Conservation (phyloP, 2,888 invertebrate species). For the Drosophila nr. perissopoda region DNA sequence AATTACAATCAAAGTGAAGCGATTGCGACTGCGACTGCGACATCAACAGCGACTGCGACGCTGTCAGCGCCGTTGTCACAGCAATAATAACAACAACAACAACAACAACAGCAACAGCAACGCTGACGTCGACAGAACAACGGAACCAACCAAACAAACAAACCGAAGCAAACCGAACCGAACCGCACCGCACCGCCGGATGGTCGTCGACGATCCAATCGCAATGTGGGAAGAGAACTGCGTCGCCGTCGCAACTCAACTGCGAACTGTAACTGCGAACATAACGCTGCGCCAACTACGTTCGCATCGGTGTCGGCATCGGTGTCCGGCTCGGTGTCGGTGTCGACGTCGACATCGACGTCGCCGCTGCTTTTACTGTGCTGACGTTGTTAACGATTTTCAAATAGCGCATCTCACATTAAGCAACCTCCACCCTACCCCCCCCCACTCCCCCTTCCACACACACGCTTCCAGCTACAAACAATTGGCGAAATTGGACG, state of each 20-base stretch:
- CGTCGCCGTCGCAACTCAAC: constrained; percentile 55
- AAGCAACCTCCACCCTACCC: not conserved
- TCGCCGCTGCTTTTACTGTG: constrained; percentile 13
- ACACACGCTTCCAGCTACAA: not conserved
- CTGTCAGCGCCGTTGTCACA: constrained; percentile 1
- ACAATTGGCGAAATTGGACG: constrained; percentile 39
- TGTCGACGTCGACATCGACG: constrained; percentile 1
- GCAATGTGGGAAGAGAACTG: constrained; percentile 36
- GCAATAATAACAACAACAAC: not conserved
- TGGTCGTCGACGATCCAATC: constrained; percentile 26
- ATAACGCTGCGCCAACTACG: constrained; percentile 25
- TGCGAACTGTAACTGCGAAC: constrained; percentile 52
- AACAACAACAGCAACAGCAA: not conserved
- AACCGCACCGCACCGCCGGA: constrained; percentile 4
- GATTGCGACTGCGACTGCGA: constrained; percentile 32
- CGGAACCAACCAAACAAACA: constrained; percentile 24
- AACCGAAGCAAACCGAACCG: constrained; percentile 6
- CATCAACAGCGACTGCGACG: constrained; percentile 16
- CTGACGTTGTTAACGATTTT: constrained; percentile 74
- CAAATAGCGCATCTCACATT: constrained; percentile 47
- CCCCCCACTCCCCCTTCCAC: too few species aligned
- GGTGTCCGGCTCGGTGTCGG: not conserved
- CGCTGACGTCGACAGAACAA: constrained; percentile 38
- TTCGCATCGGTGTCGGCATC: not conserved
- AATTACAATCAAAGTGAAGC: constrained; percentile 60